phyloP scores from a whole-genome alignment of 2,888 invertebrate species.

The Laspeyria flexula region DNA sequence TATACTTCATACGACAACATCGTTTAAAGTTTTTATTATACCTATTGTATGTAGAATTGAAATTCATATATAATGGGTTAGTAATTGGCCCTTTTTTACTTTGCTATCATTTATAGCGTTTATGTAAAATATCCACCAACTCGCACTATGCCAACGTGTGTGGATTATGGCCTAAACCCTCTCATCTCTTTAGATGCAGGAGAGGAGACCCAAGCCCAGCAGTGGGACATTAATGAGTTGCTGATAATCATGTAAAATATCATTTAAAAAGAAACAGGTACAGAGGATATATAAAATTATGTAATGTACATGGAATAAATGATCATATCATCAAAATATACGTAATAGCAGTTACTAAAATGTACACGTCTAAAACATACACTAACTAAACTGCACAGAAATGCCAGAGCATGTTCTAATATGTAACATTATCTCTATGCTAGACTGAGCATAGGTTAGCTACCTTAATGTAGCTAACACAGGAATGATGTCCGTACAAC shows the following conservation, averaged over 20 bases:
- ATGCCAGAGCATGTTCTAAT: conserved; percentile 5
- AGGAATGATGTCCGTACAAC: conserved; percentile 11
- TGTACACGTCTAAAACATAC: neutral
- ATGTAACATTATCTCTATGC: conserved; percentile 5
- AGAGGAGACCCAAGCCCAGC: too few relatives aligned
- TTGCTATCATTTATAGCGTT: conserved; percentile 1
- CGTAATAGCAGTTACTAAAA: neutral
- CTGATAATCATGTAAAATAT: too few relatives aligned
- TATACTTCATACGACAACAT: conserved; percentile 26
- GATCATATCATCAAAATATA: neutral
- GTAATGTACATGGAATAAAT: neutral
- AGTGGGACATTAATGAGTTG: too few relatives aligned
- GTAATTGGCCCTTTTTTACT: conserved; percentile 21
- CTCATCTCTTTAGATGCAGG: too few relatives aligned
- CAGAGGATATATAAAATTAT: neutral
- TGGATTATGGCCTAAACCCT: too few relatives aligned
- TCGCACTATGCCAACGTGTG: too few relatives aligned
- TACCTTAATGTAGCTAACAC: conserved; percentile 2
- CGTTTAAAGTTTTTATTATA: conserved; percentile 29
- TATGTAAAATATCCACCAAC: too few relatives aligned
- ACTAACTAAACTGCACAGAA: neutral
- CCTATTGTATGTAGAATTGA: conserved; percentile 29
- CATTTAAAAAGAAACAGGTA: neutral
- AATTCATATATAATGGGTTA: conserved; percentile 20
- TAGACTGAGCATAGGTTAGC: conserved; percentile 6